phyloP scores from a whole-genome alignment of 53 echinoderm and acorn worm genomes.

The Hippasteria phrygiana region DNA sequence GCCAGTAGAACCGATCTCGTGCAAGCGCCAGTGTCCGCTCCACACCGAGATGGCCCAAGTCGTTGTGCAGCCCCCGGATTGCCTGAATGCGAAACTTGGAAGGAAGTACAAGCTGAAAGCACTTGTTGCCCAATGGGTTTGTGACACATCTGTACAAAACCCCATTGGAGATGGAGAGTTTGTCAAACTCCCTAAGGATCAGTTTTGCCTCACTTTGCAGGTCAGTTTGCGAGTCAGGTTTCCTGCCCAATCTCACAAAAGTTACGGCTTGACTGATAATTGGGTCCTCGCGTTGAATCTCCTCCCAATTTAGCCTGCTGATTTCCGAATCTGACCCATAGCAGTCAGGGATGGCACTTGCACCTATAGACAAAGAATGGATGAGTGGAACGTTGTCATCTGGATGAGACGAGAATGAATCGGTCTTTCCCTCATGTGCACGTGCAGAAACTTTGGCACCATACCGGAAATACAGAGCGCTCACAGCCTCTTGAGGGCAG shows the following conservation, averaged over 20 bases:
- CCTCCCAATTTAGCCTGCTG: too few relatives aligned
- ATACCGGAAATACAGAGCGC: too few relatives aligned
- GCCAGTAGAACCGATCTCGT: slow-evolving; percentile 74
- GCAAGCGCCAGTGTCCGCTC: slow-evolving; percentile 70
- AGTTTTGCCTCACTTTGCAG: neutral
- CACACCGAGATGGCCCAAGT: slow-evolving; percentile 70
- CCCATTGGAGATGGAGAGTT: neutral
- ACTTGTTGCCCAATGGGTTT: neutral
- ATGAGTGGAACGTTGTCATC: too few relatives aligned
- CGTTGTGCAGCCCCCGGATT: slow-evolving; percentile 57
- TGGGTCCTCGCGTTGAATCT: neutral
- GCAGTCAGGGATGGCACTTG: too few relatives aligned
- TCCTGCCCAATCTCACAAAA: neutral
- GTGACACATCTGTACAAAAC: neutral
- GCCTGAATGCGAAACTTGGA: slow-evolving; percentile 21
- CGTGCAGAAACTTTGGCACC: too few relatives aligned
- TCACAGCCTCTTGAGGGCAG: too few relatives aligned
- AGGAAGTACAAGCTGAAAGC: slow-evolving; percentile 29
- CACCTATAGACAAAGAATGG: too few relatives aligned
- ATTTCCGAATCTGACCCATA: too few relatives aligned
- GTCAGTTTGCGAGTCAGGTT: neutral
- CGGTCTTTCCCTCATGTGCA: too few relatives aligned
- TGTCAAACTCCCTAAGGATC: neutral
- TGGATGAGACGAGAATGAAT: too few relatives aligned
- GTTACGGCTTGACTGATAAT: neutral